These are phyloP conservation scores for Amblyopsis rosae DNA, from an alignment of 2,113 vertebrate species.

Conservation along the genomic window DNA sequence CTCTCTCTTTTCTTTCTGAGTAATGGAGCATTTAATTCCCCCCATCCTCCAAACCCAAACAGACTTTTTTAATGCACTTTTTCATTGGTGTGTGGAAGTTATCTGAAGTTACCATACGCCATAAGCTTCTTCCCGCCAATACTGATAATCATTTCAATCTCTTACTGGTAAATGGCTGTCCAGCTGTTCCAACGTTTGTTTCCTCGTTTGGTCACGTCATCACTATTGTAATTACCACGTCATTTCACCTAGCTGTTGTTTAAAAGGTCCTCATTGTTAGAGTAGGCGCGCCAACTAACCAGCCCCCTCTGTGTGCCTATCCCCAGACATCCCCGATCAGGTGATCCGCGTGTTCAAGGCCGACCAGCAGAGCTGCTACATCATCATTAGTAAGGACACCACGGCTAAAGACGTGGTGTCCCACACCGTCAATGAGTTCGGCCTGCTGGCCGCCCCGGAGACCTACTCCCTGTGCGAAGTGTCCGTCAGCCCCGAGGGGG, in stretches of 20 bases:
- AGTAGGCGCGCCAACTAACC: no score
- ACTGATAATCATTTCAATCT: background rate
- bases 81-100: background rate
- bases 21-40: no score
- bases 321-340: conserved; percentile 92
- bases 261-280: no score
- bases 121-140: no score
- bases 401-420: conserved; percentile 96
- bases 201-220: no score
- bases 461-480: conserved; percentile 95
- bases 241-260: no score
- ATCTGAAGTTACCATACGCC: no score
- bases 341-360: conserved; percentile 96
- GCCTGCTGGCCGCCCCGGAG: conserved; percentile 81
- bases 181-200: no score
- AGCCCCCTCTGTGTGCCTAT: background rate
- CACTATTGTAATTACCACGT: no score
- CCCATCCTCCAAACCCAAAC: no score
- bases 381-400: conserved; percentile 97
- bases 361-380: conserved; percentile 97
- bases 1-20: conserved; percentile 8
- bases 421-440: conserved; percentile 89
- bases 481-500: conserved; percentile 91
- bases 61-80: background rate
- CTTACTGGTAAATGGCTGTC: no score